Conservation (phyloP, 1,140 invertebrate genomes). For the Paracyclopina nana region DNA sequence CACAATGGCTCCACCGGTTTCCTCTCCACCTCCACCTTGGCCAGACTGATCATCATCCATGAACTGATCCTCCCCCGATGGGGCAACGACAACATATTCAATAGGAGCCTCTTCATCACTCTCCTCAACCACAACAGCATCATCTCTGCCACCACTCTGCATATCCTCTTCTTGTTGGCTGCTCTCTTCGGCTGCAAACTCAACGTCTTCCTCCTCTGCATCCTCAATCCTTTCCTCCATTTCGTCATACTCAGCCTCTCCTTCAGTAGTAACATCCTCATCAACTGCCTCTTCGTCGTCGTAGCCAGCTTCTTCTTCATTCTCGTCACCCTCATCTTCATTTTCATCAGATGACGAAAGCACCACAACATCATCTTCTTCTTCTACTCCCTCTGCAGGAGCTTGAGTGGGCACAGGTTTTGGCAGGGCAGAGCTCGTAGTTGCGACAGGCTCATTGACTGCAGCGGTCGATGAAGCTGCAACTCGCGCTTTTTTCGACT, state of each 20-base stretch:
- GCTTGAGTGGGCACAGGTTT: background rate
- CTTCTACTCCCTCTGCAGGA: background rate
- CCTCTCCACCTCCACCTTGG: slow-evolving; percentile 15
- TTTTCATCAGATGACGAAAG: background rate
- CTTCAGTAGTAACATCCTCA: background rate
- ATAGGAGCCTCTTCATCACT: slow-evolving; percentile 21
- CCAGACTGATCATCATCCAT: slow-evolving; percentile 8
- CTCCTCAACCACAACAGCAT: slow-evolving; percentile 27
- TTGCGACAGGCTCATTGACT: background rate
- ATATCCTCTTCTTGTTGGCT: slow-evolving; percentile 18
- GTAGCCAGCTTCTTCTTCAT: background rate
- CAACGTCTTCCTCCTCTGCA: slow-evolving; percentile 27
- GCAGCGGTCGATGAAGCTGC: background rate
- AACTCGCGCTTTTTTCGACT: background rate
- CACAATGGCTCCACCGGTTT: slow-evolving; percentile 15
- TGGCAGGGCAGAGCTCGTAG: too few species aligned
- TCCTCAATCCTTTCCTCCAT: slow-evolving; percentile 22
- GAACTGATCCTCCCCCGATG: slow-evolving; percentile 31
- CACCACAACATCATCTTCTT: background rate
- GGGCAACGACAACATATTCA: slow-evolving; percentile 30
- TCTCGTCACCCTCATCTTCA: slow-evolving; percentile 9
- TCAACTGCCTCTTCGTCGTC: slow-evolving; percentile 3
- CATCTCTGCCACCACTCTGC: slow-evolving; percentile 19
- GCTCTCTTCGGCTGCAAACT: slow-evolving; percentile 23
- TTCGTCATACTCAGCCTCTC: slow-evolving; percentile 20